Conservation (phyloP, 2,113 vertebrate genomes). For the Cisticola juncidis region DNA sequence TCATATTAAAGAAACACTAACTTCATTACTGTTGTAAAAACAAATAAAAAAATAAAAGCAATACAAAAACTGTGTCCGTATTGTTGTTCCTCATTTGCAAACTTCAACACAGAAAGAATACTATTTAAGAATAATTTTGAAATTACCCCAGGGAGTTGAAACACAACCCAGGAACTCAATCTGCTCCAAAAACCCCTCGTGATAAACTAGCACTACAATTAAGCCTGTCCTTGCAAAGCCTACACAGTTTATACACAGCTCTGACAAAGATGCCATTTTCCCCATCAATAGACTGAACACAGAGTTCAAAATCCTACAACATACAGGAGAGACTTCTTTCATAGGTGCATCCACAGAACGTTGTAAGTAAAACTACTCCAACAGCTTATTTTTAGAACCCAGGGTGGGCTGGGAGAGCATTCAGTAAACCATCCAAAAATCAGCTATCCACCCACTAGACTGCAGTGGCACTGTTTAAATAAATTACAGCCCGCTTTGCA, state of each 20-base stretch:
- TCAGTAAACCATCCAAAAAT: slow-evolving; percentile 31
- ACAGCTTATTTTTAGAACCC: slow-evolving; percentile 8
- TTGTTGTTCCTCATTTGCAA: neutral
- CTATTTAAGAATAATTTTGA: neutral
- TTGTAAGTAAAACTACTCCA: neutral
- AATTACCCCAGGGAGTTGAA: neutral
- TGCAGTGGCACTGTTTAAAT: neutral
- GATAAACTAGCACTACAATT: neutral
- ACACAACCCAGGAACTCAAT: neutral
- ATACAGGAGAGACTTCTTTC: neutral
- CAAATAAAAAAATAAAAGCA: neutral
- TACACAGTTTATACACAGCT: neutral
- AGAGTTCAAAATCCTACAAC: neutral
- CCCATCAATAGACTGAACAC: neutral
- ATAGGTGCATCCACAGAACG: neutral
- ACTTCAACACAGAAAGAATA: neutral
- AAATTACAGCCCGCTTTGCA: neutral
- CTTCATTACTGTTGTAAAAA: neutral
- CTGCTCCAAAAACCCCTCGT: neutral
- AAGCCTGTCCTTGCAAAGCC: neutral
- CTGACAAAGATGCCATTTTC: accelerated
- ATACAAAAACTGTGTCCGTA: neutral
- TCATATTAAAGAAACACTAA: neutral
- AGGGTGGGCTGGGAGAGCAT: slow-evolving; percentile 1
- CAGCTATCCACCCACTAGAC: slow-evolving; percentile 40